Evolutionary conservation across 2,797 vertebrate species (phyloP), one percentile per base, ranked within the genome.

Genomic region (Chelon auratus): DNA sequence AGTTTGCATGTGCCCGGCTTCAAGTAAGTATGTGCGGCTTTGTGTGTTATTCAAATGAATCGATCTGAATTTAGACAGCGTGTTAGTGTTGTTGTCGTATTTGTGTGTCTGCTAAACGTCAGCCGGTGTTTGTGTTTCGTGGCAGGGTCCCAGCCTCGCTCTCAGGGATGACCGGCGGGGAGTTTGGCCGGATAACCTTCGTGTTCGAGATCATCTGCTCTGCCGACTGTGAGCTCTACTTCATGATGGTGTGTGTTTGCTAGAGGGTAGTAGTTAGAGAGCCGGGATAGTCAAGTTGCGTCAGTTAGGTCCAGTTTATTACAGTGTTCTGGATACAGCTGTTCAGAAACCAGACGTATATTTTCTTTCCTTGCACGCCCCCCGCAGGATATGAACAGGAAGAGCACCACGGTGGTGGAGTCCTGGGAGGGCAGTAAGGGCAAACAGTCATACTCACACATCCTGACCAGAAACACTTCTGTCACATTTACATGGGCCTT

Each of bases 401-500:
- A 97, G 93, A 96, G 95, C 91, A 99, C 97, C 68, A 98, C 95
- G 6, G 97, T 99, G 84, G 96, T 99, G 80, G 97, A 99, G 87
- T 97, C 97, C 0, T 99, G 98, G 98, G 95, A 96, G 59, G 97
- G 96, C 91, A 97, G 89, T 43, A 97, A 97, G 85, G 95, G 91
- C 66, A 97, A 95, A 55, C 97, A 99, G 89, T 95, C 95, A 9
- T 99, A 97, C 61, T 95, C 96, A 0, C 96, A 99, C 81, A 87
- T 95, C 53, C 93, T 99, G 91, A 95, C 94, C 79, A 96, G 96
- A 90, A 98, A 99, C 0, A 94, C 95, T 72, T 96, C 97, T 0
- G 96, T 97, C 64, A 96, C 95, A 0, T 99, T 94, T 59, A 99
- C 98, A 0, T 99, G 98, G 98, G 98, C 98, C 26, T 99, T 99